Evolutionary conservation across 2,888 invertebrate genomes (phyloP).

Genomic region (Dascillus cervinus): DNA sequence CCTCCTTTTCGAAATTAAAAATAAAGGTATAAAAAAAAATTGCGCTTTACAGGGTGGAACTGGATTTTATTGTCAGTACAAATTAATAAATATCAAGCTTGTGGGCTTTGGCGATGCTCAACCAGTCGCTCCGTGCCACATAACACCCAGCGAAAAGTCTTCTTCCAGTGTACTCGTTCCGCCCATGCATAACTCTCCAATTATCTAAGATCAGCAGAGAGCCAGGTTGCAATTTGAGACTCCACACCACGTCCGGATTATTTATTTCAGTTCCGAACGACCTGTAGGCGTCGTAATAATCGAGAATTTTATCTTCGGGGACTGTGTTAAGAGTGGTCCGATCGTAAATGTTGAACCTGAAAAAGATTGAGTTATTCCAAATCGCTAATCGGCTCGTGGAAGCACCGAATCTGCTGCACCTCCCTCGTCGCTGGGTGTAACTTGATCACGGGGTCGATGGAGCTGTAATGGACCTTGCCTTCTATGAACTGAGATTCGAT

Average conservation of each 20-base stretch:
- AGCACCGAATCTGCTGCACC: slow-evolving; percentile 54
- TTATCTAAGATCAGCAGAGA: slow-evolving; percentile 68
- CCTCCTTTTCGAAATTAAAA: too few relatives aligned
- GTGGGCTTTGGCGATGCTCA: slow-evolving; percentile 47
- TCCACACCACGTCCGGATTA: slow-evolving; percentile 47
- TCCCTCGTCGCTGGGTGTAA: slow-evolving; percentile 48
- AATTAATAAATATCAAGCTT: not conserved
- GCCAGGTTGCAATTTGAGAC: slow-evolving; percentile 58
- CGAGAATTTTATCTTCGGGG: slow-evolving; percentile 44
- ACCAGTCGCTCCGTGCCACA: slow-evolving; percentile 61
- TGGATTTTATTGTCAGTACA: too few relatives aligned
- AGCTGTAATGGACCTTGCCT: slow-evolving; percentile 50
- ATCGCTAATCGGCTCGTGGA: slow-evolving; percentile 1
- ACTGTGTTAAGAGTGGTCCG: slow-evolving; percentile 55
- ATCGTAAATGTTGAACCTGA: slow-evolving; percentile 67
- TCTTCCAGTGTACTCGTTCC: slow-evolving; percentile 59
- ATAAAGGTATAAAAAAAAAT: too few relatives aligned
- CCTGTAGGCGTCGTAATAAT: slow-evolving; percentile 56
- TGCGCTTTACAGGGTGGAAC: too few relatives aligned
- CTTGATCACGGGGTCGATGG: slow-evolving; percentile 52
- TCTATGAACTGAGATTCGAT: slow-evolving; percentile 61
- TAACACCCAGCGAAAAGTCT: slow-evolving; percentile 66
- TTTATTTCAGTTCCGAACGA: slow-evolving; percentile 48
- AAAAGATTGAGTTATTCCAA: slow-evolving; percentile 1
- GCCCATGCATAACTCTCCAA: slow-evolving; percentile 70